These are phyloP conservation scores for Timandra comae DNA, from an alignment of 2,888 invertebrate genomes.

Conservation along the genomic window DNA sequence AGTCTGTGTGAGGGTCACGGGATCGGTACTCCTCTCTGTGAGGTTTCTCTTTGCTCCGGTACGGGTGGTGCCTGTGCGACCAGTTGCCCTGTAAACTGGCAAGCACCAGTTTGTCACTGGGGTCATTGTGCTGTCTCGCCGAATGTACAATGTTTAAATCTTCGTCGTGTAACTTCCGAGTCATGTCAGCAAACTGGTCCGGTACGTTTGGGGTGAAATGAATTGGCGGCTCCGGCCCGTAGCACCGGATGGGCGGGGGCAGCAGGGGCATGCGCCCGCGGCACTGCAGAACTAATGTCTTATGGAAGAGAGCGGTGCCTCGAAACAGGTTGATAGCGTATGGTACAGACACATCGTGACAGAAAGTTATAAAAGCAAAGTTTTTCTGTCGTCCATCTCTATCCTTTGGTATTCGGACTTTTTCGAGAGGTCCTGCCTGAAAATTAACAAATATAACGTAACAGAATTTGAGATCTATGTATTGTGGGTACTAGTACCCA, in stretches of 20 bases:
- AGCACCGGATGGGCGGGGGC: slow-evolving; percentile 58
- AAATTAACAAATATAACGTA: too few relatives aligned
- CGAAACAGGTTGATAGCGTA: slow-evolving; percentile 86
- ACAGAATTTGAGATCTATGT: too few relatives aligned
- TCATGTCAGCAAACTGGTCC: slow-evolving; percentile 60
- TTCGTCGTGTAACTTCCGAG: slow-evolving; percentile 44
- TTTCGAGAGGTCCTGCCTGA: slow-evolving; percentile 87
- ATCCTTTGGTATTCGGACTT: slow-evolving; percentile 85
- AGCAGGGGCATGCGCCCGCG: slow-evolving; percentile 43
- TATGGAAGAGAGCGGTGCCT: slow-evolving; percentile 82
- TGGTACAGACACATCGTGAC: slow-evolving; percentile 84
- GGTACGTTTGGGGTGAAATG: slow-evolving; percentile 45
- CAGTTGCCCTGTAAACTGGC: slow-evolving; percentile 72
- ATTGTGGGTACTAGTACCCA: too few relatives aligned
- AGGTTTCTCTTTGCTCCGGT: slow-evolving; percentile 43
- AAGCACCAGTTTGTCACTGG: slow-evolving; percentile 46
- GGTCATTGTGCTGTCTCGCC: slow-evolving; percentile 32
- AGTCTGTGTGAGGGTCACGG: slow-evolving; percentile 7
- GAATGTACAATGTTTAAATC: slow-evolving; percentile 29
- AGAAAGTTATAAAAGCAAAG: slow-evolving; percentile 88
- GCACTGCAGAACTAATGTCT: slow-evolving; percentile 67
- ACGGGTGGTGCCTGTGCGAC: slow-evolving; percentile 65
- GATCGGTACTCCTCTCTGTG: slow-evolving; percentile 42
- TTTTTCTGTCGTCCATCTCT: slow-evolving; percentile 81
- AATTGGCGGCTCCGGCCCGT: slow-evolving; percentile 43